Base-by-base conservation (phyloP, 1,140 invertebrate genomes). In the Mactra quadrangularis region DNA sequence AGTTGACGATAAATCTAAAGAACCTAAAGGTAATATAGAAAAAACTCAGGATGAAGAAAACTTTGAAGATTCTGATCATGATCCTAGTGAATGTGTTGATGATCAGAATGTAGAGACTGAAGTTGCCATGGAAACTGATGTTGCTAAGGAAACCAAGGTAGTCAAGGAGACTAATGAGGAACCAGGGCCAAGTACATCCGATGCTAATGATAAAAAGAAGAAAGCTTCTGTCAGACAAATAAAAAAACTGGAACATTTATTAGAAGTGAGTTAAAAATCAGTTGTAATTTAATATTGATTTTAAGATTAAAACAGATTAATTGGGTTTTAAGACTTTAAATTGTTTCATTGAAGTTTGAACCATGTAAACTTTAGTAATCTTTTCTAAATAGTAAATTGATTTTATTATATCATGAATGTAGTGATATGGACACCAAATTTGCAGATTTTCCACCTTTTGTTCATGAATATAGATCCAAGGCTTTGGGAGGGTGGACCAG, bases 211-310 rank as follows among this genome's bases (percentile, higher is more conserved):
- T 55, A 29, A 17, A 45, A 35, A 35, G 15, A 78, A 71, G n/a
- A 81, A 81, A 35, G 77, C 62, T 1, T 81, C 77, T n/a, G 22
- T 22, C 1, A 81, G 29, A 57, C 77, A 81, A 31, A 81, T 81
- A 1, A 53, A 52, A 68, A 81, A 60, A 47, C 53, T 81, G 9
- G 77, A 81, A 50, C 15, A 19, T 9, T 57, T 81, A 11, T 60
- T 81, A 59, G 64, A 81, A 64, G 77, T 41, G 38, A 41, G 38
- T 41, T 7, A 41, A n/a, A n/a, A n/a, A n/a, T n/a, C n/a, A n/a
- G n/a, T n/a, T n/a, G n/a, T n/a, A n/a, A n/a, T n/a, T n/a, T n/a
- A n/a, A n/a, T 7, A 7, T 41, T 41, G 38, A 41, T 41, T 7
- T 41, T 41, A 41, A 41, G 38, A 41, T 6, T 41, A 7, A 41